Percentiles rank a stretch among this genome's conserved stretches.
These are phyloP conservation scores for Columba guinea DNA, from an alignment of 2,797 vertebrate genomes.

Conservation along the genomic window DNA sequence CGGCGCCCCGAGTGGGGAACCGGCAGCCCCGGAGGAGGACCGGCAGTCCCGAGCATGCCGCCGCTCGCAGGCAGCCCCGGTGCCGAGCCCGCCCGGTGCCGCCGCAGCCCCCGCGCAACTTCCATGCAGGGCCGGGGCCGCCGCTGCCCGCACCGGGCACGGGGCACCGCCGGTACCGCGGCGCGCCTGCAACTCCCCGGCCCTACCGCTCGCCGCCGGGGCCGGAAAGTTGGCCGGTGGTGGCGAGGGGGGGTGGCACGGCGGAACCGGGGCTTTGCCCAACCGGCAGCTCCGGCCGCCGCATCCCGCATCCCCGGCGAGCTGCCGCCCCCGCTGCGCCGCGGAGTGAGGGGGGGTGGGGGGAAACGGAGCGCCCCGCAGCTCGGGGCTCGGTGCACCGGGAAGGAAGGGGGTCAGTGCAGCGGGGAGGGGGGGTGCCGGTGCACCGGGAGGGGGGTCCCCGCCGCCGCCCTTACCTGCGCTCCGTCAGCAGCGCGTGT, in stretches of 20 bases:
- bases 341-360: background rate
- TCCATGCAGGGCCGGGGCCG: background rate
- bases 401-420: background rate
- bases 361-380: background rate
- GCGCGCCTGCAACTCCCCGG: background rate
- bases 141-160: background rate
- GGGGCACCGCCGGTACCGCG: background rate
- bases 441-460: background rate
- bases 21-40: background rate
- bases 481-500: conserved; percentile 74
- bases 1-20: background rate
- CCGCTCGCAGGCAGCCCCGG: background rate
- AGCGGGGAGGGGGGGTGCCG: background rate
- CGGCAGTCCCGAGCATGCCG: background rate
- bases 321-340: conserved; percentile 39
- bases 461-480: conserved; percentile 66
- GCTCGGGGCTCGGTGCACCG: background rate
- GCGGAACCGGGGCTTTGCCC: background rate
- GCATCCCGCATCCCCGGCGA: conserved; percentile 23
- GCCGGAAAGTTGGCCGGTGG: background rate
- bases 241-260: background rate
- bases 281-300: background rate
- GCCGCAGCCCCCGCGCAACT: conserved; percentile 34
- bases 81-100: background rate
- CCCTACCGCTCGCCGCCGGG: background rate